Conservation (phyloP, 2,113 vertebrate genomes). For the Parus major region DNA sequence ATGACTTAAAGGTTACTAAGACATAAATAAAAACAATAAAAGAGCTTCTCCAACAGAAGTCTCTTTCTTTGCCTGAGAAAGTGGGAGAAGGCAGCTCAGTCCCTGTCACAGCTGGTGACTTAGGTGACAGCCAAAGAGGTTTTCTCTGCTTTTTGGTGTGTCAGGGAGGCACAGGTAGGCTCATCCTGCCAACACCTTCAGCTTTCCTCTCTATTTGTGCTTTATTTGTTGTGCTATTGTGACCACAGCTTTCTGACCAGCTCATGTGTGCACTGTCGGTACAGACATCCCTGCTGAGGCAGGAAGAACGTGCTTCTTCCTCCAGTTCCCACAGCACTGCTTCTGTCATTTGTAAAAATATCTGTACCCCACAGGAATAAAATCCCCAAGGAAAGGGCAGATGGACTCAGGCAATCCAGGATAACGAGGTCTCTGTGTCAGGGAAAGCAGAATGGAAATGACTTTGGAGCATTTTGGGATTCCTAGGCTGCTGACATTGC, state of each 20-base stretch:
- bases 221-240: background rate
- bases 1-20: background rate
- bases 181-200: background rate
- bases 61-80: background rate
- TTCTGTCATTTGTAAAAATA: background rate
- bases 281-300: accelerated
- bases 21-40: background rate
- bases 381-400: background rate
- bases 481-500: background rate
- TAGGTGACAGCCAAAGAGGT: background rate
- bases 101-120: background rate
- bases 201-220: background rate
- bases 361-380: background rate
- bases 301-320: background rate
- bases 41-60: background rate
- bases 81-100: background rate
- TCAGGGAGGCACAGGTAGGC: background rate
- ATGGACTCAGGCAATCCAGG: background rate
- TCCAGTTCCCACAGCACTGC: background rate
- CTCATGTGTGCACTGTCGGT: accelerated
- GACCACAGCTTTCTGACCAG: background rate
- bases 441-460: background rate
- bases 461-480: background rate
- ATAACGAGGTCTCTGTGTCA: background rate
- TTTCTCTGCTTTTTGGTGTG: background rate